Conservation (phyloP, 2,888 invertebrate genomes). For the Anodontia alba region DNA sequence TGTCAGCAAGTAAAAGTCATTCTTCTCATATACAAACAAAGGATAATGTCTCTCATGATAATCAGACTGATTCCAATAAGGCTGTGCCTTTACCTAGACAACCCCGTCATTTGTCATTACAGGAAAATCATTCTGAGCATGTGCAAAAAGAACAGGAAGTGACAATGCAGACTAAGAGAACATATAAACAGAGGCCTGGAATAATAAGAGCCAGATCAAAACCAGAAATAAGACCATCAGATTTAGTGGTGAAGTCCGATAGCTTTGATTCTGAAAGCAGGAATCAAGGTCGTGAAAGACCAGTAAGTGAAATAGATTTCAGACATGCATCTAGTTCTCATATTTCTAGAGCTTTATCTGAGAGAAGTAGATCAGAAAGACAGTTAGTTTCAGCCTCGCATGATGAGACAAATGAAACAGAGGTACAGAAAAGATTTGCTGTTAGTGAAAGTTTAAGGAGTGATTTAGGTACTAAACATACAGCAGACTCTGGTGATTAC, state of each 20-base stretch:
- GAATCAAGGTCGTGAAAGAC: slow-evolving; percentile 9
- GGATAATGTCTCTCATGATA: neutral
- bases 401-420: neutral
- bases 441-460: too few relatives aligned
- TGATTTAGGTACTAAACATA: neutral
- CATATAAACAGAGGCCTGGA: slow-evolving; percentile 23
- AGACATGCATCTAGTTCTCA: slow-evolving; percentile 27
- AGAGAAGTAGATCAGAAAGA: slow-evolving; percentile 15
- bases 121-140: slow-evolving; percentile 12
- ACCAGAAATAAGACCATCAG: slow-evolving; percentile 36
- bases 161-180: neutral
- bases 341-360: slow-evolving; percentile 30
- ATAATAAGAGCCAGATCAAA: slow-evolving; percentile 55
- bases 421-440: neutral
- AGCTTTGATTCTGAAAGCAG: neutral
- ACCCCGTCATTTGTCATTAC: slow-evolving; percentile 6
- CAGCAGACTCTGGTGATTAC: neutral
- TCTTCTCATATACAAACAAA: neutral
- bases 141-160: slow-evolving; percentile 19
- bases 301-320: slow-evolving; percentile 38
- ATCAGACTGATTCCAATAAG: neutral
- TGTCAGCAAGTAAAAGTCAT: neutral
- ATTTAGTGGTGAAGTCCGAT: slow-evolving; percentile 2
- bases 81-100: neutral
- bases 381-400: neutral